Evolutionary conservation across 64 coral and sea anemone species (phyloP).

Genomic region (Dendrophyllia cribrosa): DNA sequence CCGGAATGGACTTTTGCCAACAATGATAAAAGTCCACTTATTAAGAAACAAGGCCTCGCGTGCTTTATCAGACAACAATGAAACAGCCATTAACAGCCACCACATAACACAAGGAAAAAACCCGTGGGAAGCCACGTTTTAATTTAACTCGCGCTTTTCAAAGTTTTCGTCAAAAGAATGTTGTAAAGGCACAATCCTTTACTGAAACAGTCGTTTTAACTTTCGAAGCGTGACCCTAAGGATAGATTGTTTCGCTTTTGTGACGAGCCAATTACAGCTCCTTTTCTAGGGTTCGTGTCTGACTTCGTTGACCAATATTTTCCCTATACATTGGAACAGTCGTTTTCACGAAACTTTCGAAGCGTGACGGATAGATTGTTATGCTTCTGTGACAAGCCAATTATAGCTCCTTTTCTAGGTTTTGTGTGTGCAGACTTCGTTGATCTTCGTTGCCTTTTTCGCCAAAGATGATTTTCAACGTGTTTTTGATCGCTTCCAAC

Average conservation of each 20-base stretch:
- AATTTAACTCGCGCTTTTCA: background rate
- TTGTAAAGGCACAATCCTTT: background rate
- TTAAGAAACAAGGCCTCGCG: background rate
- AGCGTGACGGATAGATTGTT: background rate
- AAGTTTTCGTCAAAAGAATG: background rate
- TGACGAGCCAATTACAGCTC: background rate
- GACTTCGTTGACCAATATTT: too few species aligned
- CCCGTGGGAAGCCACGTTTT: conserved; percentile 28
- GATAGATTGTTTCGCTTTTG: background rate
- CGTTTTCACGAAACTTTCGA: too few species aligned
- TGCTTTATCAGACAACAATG: background rate
- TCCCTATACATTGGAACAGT: too few species aligned
- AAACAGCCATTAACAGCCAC: background rate
- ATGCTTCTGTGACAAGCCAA: background rate
- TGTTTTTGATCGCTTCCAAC: background rate
- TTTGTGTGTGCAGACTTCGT: too few species aligned
- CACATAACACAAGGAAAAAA: background rate
- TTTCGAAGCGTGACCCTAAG: too few species aligned
- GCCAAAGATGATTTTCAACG: conserved; percentile 16
- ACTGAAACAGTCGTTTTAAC: too few species aligned
- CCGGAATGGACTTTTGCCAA: background rate
- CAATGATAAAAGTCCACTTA: background rate
- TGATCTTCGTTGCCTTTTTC: background rate
- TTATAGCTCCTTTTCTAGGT: too few species aligned
- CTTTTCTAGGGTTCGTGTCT: too few species aligned